phyloP scores from a whole-genome alignment of 1,140 invertebrate genomes.

The Zaprionus ornatus region DNA sequence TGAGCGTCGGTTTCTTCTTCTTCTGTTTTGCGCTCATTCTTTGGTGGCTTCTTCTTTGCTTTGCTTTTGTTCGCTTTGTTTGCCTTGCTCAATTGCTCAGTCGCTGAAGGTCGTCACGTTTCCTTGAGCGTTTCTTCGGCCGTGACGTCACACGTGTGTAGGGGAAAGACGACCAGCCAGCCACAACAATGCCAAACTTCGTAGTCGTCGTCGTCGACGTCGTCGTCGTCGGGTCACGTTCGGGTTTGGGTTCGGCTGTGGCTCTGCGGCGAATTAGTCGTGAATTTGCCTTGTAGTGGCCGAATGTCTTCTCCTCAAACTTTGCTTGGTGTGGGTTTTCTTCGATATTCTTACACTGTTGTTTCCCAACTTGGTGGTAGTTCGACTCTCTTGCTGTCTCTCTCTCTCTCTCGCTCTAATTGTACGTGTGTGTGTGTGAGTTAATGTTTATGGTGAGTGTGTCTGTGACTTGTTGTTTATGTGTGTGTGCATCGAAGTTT shows the following conservation, averaged over 20 bases:
- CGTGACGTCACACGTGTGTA: slow-evolving; percentile 56
- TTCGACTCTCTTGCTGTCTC: slow-evolving; percentile 29
- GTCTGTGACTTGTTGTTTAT: background rate
- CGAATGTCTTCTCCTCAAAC: slow-evolving; percentile 46
- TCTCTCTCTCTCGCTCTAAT: slow-evolving; percentile 44
- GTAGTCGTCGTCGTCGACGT: slow-evolving; percentile 11
- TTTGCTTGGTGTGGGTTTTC: slow-evolving; percentile 69
- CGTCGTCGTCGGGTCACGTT: background rate
- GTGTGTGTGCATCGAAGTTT: slow-evolving; percentile 44
- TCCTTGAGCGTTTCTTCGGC: slow-evolving; percentile 71
- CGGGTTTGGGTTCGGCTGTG: slow-evolving; percentile 3
- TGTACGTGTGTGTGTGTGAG: slow-evolving; percentile 8
- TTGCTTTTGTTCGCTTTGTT: slow-evolving; percentile 19
- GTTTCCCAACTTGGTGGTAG: slow-evolving; percentile 25
- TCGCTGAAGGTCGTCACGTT: slow-evolving; percentile 69
- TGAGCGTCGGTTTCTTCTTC: slow-evolving; percentile 4
- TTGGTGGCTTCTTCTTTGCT: slow-evolving; percentile 23
- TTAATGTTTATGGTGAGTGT: background rate
- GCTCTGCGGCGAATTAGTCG: slow-evolving; percentile 66
- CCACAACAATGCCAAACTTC: slow-evolving; percentile 43
- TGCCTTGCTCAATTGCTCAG: slow-evolving; percentile 11
- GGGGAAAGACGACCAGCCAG: slow-evolving; percentile 32
- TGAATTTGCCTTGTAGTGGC: slow-evolving; percentile 56
- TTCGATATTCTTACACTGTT: slow-evolving; percentile 31
- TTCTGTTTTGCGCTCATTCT: slow-evolving; percentile 29